These are phyloP conservation scores for Tachypleus tridentatus DNA, from an alignment of 1,140 invertebrate genomes.

Conservation along the genomic window DNA sequence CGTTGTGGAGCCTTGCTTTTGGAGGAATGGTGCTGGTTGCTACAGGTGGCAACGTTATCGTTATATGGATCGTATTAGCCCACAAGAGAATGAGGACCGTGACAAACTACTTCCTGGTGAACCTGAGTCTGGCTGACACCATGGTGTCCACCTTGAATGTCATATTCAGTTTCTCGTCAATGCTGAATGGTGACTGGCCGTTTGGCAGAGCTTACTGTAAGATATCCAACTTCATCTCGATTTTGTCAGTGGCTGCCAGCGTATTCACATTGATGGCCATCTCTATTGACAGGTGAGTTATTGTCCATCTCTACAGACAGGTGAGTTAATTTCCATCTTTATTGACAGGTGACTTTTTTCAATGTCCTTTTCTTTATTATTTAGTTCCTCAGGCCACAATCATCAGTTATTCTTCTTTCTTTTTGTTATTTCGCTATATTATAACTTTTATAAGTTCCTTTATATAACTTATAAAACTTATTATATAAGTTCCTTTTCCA, in stretches of 20 bases:
- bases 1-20: conserved; percentile 48
- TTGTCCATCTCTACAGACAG: too few relatives aligned
- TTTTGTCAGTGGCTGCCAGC: conserved; percentile 65
- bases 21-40: conserved; percentile 77
- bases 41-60: conserved; percentile 83
- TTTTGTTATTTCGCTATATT: too few relatives aligned
- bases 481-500: too few relatives aligned
- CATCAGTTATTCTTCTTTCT: too few relatives aligned
- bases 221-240: conserved; percentile 81
- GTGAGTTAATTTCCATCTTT: too few relatives aligned
- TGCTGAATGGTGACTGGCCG: conserved; percentile 84
- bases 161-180: conserved; percentile 85
- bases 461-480: too few relatives aligned
- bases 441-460: too few relatives aligned
- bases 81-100: conserved; percentile 75
- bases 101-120: conserved; percentile 93
- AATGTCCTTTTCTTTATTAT: too few relatives aligned
- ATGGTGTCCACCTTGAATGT: conserved; percentile 86
- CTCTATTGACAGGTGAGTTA: conserved; percentile 26
- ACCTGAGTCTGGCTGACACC: conserved; percentile 80
- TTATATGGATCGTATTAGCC: conserved; percentile 87
- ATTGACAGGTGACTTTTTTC: too few relatives aligned
- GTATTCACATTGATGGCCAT: conserved; percentile 28
- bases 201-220: conserved; percentile 89
- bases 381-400: too few relatives aligned